Base-by-base conservation (phyloP, 2,797 vertebrate species). In the Nothura maculosa region DNA sequence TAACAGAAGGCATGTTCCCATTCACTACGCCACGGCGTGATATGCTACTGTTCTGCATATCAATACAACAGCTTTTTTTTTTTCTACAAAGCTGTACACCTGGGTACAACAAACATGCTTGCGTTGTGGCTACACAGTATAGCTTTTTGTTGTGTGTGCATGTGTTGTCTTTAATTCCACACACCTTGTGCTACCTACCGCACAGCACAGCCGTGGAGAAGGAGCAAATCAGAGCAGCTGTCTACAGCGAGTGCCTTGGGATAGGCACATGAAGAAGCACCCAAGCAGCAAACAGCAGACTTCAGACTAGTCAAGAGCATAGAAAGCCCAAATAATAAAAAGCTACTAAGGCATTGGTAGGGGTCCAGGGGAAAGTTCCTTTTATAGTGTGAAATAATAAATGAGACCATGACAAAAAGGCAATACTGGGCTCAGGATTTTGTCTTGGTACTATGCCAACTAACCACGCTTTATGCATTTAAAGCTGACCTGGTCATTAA, bases 401-500 rank as follows among this genome's bases (percentile, higher is more conserved):
- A 87, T 64, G 64, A 84, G 63, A 73, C 85, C 36, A 63, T 72
- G 89, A 95, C 69, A 90, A 95, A 92, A 94, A 96, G 89, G 84
- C 92, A 95, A 80, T 47, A 67, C 79, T 76, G 63, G 80, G 70
- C 90, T 94, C 1, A 0, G 34, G 74, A 93, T 81, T 74, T 80
- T 86, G 67, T 61, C 77, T 85, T 95, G 95, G 69, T 87, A 32
- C 60, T 13, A 15, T 66, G 90, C 84, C 81, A 96, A 64, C 87
- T 76, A 63, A 91, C 74, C 77, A 87, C 0, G 6, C 89, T 95
- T 92, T 40, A 57, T 84, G 72, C 60, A 32, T 92, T 89, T 85
- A 85, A 85, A 91, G 85, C 79, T 93, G 95, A 96, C 95, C 94
- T 95, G 93, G 82, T 91, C 95, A 96, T 89, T 94, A 94, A 96